Evolutionary conservation across 23 tunicate species (phyloP).

Genomic region (Ciona savignyi): DNA sequence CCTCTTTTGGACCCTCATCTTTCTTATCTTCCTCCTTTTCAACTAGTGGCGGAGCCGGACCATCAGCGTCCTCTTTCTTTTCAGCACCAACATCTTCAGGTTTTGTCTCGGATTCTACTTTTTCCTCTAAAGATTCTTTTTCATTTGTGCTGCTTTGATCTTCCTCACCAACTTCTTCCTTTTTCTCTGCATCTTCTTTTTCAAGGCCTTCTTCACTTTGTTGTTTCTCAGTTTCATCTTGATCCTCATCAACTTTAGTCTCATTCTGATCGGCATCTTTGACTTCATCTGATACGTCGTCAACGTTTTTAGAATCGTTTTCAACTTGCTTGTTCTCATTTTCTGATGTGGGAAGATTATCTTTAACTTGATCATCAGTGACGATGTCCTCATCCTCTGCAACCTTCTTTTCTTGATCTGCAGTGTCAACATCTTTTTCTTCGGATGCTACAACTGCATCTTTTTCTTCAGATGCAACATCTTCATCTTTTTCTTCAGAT

Average conservation of each 20-base stretch:
- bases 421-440: not conserved
- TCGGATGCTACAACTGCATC: conserved; percentile 9
- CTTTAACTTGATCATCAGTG: conserved; percentile 2
- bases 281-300: not conserved
- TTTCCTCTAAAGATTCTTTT: not conserved
- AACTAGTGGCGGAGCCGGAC: not conserved
- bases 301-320: conserved; percentile 5
- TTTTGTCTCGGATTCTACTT: not conserved
- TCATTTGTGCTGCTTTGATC: not conserved
- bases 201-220: not conserved
- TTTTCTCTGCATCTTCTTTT: not conserved
- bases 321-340: not conserved
- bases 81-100: not conserved
- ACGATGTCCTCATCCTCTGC: conserved; percentile 2
- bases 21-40: not conserved
- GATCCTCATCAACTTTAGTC: not conserved
- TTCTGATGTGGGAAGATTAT: conserved; percentile 6
- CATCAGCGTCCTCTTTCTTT: not conserved
- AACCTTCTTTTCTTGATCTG: not conserved
- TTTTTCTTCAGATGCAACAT: not conserved
- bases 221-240: not conserved
- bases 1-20: too few species aligned
- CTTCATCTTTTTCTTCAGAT: not conserved
- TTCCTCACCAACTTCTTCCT: not conserved
- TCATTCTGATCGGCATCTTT: not conserved